Base-by-base conservation (phyloP, 2,888 invertebrate genomes). In the Neoascia interrupta region DNA sequence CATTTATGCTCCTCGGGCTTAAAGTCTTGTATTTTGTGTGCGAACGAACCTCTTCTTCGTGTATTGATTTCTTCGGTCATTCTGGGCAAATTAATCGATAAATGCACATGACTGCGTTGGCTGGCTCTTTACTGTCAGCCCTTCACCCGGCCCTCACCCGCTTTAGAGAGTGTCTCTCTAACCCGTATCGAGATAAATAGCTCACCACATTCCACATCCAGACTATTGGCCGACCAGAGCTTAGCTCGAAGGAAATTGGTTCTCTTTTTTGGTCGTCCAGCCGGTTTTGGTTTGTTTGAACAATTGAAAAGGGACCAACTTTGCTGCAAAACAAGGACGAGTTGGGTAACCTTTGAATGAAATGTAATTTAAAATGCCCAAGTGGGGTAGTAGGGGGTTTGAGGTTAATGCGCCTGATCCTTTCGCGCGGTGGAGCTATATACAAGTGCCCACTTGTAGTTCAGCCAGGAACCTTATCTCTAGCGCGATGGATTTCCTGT, bases 41-140 rank as follows among this genome's bases (percentile, higher is more conserved):
- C 37, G 5, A 31, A 49, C 45, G 18, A 56, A 53, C 61, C 61
- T 66, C 28, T 51, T 68, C 56, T 36, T 49, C 37, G 53, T 28
- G 54, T 74, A 73, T 80, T 74, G 74, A 80, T 80, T 80, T 80
- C 73, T 39, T 18, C 66, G 49, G 70, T 54, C 79, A 56, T 68
- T 47, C 70, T 15, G 10, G 45, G 51, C 49, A 74, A 74, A 58
- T 80, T 80, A 80, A 80, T 80, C 79, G 79, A 80, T 80, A 74
- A 80, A 68, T 79, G 66, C 79, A 73, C 68, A 41, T 73, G 73
- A 73, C 73, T 80, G 73, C 66, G 72, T 66, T 64, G 45, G 43
- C 37, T 49, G 41, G 18, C 53, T 56, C 54, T 21, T 13, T 18
- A n/a, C n/a, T 21, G 28, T 11, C 19, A 18, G 56, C 45, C 45